Percentiles rank a stretch among this genome's conserved stretches.
Evolutionary conservation across 2,113 vertebrate species (phyloP).

Genomic region (Neofelis nebulosa): DNA sequence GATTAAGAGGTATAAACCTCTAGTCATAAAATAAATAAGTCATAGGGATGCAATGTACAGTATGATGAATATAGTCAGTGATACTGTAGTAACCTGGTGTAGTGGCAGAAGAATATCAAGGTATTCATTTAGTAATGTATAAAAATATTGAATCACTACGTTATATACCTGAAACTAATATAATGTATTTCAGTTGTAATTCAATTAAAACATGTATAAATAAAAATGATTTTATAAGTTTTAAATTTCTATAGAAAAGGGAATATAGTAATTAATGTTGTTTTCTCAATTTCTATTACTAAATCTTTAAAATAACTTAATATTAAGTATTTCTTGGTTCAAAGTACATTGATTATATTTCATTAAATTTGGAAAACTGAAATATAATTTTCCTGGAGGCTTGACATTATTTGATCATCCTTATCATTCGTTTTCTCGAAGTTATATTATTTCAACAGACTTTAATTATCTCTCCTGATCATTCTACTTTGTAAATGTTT

Average conservation of each 20-base stretch:
- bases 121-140: neutral
- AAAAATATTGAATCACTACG: neutral
- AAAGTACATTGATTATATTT: neutral
- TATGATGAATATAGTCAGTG: neutral
- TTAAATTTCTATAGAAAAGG: neutral
- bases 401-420: slow-evolving; percentile 46
- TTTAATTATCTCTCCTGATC: slow-evolving; percentile 74
- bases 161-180: neutral
- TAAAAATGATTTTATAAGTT: neutral
- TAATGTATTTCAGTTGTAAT: neutral
- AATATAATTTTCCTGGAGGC: slow-evolving; percentile 2
- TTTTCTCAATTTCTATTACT: neutral
- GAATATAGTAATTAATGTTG: neutral
- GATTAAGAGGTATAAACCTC: neutral
- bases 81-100: neutral
- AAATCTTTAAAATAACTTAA: neutral
- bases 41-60: neutral
- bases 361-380: slow-evolving; percentile 38
- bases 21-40: neutral
- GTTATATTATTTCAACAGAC: slow-evolving; percentile 57
- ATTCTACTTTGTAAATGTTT: slow-evolving; percentile 74
- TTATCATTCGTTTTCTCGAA: slow-evolving; percentile 57
- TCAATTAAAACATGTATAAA: neutral
- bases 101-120: neutral
- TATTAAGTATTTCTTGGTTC: neutral